A percentile compares a stretch with the other conserved stretches of the same genome.
Evolutionary conservation across 2,113 vertebrate species (phyloP).

Genomic region (Forbesichthys papilliferus): DNA sequence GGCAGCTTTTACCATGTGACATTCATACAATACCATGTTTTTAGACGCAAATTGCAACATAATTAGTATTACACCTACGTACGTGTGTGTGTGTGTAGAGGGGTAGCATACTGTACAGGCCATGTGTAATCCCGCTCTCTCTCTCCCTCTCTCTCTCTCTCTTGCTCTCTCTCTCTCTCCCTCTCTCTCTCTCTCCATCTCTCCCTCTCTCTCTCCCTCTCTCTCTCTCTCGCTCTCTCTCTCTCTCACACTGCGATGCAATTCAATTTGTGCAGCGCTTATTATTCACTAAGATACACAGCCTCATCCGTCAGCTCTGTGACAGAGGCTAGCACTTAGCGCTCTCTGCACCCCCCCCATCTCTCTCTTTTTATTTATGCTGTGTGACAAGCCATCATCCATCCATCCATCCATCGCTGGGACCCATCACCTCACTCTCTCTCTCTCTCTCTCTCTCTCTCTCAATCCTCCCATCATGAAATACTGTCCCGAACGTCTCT

Average conservation of each 20-base stretch:
- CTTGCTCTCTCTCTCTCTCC: neutral
- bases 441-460: neutral
- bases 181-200: neutral
- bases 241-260: slow-evolving; percentile 36
- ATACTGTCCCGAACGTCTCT: neutral
- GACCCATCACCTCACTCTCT: slow-evolving; percentile 1
- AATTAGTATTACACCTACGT: too few species aligned
- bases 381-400: slow-evolving; percentile 27
- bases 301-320: slow-evolving; percentile 30
- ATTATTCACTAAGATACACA: slow-evolving; percentile 45
- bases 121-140: slow-evolving; percentile 23
- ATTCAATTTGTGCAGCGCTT: slow-evolving; percentile 52
- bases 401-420: neutral
- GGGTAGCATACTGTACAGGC: neutral
- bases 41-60: too few species aligned
- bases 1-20: too few species aligned
- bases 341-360: neutral
- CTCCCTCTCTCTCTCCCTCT: neutral
- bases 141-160: too few species aligned
- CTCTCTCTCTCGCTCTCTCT: neutral
- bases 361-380: neutral
- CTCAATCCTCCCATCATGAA: slow-evolving; percentile 7
- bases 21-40: too few species aligned
- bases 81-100: neutral
- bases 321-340: slow-evolving; percentile 20